Evolutionary conservation across 2,888 invertebrate species (phyloP), one percentile per base, ranked within the genome.

Genomic region (Eupithecia subfuscata): DNA sequence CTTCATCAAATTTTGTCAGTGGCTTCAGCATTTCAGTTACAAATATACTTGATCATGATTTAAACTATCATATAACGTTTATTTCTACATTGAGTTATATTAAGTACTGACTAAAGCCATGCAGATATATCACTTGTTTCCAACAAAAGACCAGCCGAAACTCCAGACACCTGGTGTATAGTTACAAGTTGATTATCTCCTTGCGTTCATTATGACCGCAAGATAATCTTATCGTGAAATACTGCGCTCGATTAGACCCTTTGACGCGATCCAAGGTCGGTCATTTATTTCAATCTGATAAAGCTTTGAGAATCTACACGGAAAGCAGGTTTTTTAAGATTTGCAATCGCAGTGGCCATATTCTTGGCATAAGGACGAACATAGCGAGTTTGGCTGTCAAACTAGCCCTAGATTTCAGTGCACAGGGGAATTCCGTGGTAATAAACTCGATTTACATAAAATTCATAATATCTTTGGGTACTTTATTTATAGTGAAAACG

Each of bases 221-320:
- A 73, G 70, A 73, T 76, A 68, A 69, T 43, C 56, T 56, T 69
- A 14, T 45, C 40, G 43, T 71, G 45, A 74, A 64, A 48, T 64
- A 76, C 30, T 69, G 69, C 34, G 43, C 43, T 73, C 68, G 48
- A 73, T 76, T 73, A 71, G 37, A 75, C 70, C 72, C n/a, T 63
- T 67, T 75, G 76, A 70, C 76, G 52, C 64, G 30, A 34, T 25
- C 16, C 74, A 71, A 74, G 74, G 76, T 22, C 74, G 71, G 69
- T 71, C 25, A 69, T 76, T 71, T 56, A 65, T 76, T 71, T 69
- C 71, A 69, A 74, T 71, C 74, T 67, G 73, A 71, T 76, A 25
- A 73, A 70, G 16, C 1, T 71, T 73, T 64, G 43, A 37, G 65
- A n/a, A 67, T 70, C 69, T 70, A 67, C 22, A 37, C 18, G 25